Conservation (phyloP, 2,888 invertebrate species). For the Coelogynopora nodosa region DNA sequence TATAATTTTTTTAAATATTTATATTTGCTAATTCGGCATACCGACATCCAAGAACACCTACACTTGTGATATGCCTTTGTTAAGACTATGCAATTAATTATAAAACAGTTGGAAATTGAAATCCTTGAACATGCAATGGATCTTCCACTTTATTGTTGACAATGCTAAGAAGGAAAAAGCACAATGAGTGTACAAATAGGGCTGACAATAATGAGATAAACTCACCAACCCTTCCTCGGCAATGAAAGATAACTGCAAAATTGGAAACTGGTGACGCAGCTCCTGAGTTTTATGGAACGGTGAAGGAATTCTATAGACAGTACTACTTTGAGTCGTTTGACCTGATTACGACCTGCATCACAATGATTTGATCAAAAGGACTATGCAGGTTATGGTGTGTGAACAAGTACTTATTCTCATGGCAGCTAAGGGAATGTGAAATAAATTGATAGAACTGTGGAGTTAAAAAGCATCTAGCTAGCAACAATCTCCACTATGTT, state of each 20-base stretch:
- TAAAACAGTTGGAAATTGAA: too few species aligned
- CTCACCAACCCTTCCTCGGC: conserved; percentile 5
- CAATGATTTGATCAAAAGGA: background rate
- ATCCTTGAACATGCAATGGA: too few species aligned
- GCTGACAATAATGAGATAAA: background rate
- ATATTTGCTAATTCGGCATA: too few species aligned
- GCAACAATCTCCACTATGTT: conserved; percentile 27
- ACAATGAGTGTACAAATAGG: background rate
- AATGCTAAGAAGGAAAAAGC: too few species aligned
- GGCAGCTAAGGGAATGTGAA: conserved; percentile 4
- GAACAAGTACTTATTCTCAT: conserved; percentile 2
- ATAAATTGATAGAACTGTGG: conserved; percentile 3
- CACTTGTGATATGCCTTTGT: too few species aligned
- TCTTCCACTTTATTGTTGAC: too few species aligned
- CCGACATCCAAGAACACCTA: too few species aligned
- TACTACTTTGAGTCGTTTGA: conserved; percentile 10
- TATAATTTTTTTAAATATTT: too few species aligned
- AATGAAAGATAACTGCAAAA: conserved; percentile 4
- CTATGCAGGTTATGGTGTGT: background rate
- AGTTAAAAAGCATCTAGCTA: conserved; percentile 2
- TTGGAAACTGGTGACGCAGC: conserved; percentile 10
- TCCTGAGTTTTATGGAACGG: conserved; percentile 1
- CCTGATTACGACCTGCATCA: conserved; percentile 16
- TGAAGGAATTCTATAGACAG: background rate
- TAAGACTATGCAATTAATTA: too few species aligned